phyloP scores from a whole-genome alignment of 2,113 vertebrate genomes.

The Sphaerodactylus townsendi region DNA sequence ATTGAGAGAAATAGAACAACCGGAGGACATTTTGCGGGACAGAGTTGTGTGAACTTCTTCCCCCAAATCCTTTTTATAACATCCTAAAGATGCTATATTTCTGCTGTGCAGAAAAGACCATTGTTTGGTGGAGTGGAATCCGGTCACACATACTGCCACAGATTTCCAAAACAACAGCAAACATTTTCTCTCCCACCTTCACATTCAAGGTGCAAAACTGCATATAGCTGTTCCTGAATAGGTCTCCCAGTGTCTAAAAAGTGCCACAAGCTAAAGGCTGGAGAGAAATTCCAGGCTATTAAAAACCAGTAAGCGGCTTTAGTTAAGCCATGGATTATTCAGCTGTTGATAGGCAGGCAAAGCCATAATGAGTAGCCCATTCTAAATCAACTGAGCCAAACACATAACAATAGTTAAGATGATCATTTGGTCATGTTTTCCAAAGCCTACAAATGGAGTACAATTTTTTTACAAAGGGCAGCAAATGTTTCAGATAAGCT shows the following conservation, averaged over 20 bases:
- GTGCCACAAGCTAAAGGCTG: background rate
- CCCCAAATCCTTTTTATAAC: too few species aligned
- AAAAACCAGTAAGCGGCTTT: background rate
- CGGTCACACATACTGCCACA: background rate
- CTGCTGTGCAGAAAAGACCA: too few species aligned
- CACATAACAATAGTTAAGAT: background rate
- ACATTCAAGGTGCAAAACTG: background rate
- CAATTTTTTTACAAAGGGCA: conserved; percentile 18
- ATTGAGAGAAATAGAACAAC: too few species aligned
- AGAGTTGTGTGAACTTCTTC: too few species aligned
- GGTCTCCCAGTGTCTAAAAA: background rate
- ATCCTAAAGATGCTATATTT: too few species aligned
- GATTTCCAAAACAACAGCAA: background rate
- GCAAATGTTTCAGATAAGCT: conserved; percentile 37
- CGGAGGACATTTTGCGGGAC: too few species aligned
- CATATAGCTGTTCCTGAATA: too few species aligned
- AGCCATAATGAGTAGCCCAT: background rate
- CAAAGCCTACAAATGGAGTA: background rate
- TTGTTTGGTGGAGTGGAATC: background rate
- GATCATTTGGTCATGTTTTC: background rate
- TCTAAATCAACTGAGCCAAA: background rate
- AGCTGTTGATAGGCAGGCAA: background rate
- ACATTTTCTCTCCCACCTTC: background rate
- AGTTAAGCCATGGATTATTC: background rate
- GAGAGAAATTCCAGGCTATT: background rate